Evolutionary conservation across 92 coral and sea anemone species (phyloP), one percentile per base, ranked within the genome.

Genomic region (Epizoanthus fatuus): DNA sequence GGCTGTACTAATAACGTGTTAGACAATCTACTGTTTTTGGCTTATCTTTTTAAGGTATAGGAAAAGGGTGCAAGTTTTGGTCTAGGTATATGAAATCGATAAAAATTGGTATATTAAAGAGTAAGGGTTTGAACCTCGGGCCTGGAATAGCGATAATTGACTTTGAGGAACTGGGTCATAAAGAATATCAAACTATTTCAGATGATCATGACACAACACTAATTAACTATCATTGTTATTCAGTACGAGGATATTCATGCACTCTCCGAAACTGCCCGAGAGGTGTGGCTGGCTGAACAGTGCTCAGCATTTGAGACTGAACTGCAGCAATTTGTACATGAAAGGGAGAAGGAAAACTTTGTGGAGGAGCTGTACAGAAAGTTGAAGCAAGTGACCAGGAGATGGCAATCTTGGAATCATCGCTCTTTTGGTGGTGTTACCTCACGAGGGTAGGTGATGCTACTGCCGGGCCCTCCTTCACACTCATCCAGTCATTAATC

Each of bases 351-450:
- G 64, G 96, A 94, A 44, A 91, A 85, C 65, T 92, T 96, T 80
- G 85, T 93, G 12, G 99, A 96, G 68, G 99, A 96, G 38, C 92
- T 96, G 72, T 92, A 94, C 85, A 87, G 92, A 72, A 96, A 96
- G 56, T 93, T 96, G 40, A 93, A 95, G 63, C 99, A 94, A 80
- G 93, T 96, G 38, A 93, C 99, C 15, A 89, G 94, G 58, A 92
- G 99, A 64, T 96, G 99, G 99, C 95, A 95, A 85, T 96, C 98
- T 7, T 96, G 99, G 99, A 93, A 96, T 86, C 99, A 94, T 37
- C 93, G 96, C 64, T 89, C 98, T n/a, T 96, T 94, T 87, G 99
- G 99, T 19, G 93, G 91, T 55, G 98, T 96, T 35, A 94, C 94
- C 19, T 96, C 99, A 4, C 88, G 98, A 87, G 96, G 95, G 99